phyloP scores from a whole-genome alignment of 2,888 invertebrate genomes.

The Agriopis marginaria region DNA sequence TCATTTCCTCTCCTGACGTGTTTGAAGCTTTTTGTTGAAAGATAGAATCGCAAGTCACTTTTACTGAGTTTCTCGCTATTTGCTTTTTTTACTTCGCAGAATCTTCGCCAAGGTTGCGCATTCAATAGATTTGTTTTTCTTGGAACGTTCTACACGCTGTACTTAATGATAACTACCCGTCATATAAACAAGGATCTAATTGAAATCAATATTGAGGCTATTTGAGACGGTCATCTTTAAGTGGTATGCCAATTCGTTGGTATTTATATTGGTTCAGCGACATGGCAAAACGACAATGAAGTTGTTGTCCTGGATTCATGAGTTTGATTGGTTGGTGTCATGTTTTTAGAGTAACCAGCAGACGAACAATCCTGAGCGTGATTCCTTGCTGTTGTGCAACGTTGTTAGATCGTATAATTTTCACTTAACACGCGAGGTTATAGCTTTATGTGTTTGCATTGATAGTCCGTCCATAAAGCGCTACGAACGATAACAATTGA shows the following conservation, averaged over 20 bases:
- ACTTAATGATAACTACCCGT: constrained; percentile 17
- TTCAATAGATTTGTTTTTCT: constrained; percentile 43
- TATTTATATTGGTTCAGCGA: constrained; percentile 55
- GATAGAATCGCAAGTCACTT: constrained; percentile 27
- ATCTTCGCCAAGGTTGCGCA: constrained; percentile 28
- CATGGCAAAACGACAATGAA: constrained; percentile 43
- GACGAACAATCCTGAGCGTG: constrained; percentile 43
- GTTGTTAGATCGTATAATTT: constrained; percentile 47
- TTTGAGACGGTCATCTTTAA: constrained; percentile 53
- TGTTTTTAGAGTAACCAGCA: constrained; percentile 40
- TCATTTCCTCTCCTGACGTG: constrained; percentile 14
- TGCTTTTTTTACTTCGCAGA: constrained; percentile 23
- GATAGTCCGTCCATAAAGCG: constrained; percentile 3
- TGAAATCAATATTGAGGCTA: constrained; percentile 60
- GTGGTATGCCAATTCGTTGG: constrained; percentile 61
- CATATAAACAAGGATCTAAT: constrained; percentile 56
- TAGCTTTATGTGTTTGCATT: constrained; percentile 17
- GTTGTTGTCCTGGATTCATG: constrained; percentile 40
- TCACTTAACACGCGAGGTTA: constrained; percentile 62
- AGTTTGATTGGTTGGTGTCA: constrained; percentile 41
- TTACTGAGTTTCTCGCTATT: constrained; percentile 12
- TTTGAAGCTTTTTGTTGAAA: constrained; percentile 36
- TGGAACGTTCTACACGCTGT: constrained; percentile 30
- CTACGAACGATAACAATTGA: neutral
- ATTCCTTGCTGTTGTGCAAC: constrained; percentile 53